These are phyloP conservation scores for Glyptemys insculpta DNA, from an alignment of 2,797 vertebrate species.

Conservation along the genomic window DNA sequence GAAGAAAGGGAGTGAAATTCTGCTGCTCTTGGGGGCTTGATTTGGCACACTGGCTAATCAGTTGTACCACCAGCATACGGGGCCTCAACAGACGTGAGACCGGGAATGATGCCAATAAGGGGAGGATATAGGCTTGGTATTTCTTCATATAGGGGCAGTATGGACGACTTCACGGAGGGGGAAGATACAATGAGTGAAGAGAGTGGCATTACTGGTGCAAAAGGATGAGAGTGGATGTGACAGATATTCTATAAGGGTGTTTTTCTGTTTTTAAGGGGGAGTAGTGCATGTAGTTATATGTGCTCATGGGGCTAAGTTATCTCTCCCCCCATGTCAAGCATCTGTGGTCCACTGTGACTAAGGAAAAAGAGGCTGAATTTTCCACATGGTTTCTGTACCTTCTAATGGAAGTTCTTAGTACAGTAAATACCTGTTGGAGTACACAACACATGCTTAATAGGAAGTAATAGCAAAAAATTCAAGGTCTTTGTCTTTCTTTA, in stretches of 20 bases:
- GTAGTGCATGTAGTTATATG: background rate
- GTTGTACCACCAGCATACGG: background rate
- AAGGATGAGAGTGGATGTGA: background rate
- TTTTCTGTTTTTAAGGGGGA: background rate
- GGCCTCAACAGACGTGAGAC: background rate
- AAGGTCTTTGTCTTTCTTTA: background rate
- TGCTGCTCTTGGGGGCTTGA: background rate
- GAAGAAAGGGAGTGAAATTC: background rate
- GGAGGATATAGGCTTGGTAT: background rate
- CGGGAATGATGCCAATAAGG: background rate
- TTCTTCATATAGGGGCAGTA: background rate
- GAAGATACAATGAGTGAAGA: background rate
- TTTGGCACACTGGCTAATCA: background rate
- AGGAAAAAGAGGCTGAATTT: background rate
- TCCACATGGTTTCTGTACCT: background rate
- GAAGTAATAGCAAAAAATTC: background rate
- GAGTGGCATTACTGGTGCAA: background rate
- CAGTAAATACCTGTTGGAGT: background rate
- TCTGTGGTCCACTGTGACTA: background rate
- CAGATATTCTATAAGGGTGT: background rate
- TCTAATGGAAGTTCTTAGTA: background rate
- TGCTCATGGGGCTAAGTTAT: background rate
- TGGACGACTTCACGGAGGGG: background rate
- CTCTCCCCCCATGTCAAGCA: rapidly evolving
- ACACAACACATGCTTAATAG: background rate